Evolutionary conservation across 2,797 vertebrate genomes (phyloP).

Genomic region (Ptychadena robeensis): DNA sequence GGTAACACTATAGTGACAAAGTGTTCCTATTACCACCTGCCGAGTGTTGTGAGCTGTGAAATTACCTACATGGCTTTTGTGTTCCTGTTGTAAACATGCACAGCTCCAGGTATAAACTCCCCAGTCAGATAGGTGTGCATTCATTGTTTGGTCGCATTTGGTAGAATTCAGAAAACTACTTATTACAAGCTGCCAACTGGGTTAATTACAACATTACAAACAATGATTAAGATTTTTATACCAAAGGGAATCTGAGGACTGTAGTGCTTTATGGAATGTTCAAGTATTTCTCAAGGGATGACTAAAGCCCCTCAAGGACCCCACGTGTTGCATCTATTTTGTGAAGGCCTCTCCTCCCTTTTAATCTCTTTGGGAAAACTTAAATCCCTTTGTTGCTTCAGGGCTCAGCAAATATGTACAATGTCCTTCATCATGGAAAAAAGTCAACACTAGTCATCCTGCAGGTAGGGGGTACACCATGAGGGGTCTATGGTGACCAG

Average conservation of each 20-base stretch:
- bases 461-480: conserved; percentile 41
- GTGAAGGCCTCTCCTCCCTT: conserved; percentile 34
- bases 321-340: conserved; percentile 37
- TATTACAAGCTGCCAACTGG: conserved; percentile 53
- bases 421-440: conserved; percentile 54
- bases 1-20: conserved; percentile 1
- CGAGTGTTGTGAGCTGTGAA: conserved; percentile 38
- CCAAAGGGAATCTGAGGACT: neutral
- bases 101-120: neutral
- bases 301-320: conserved; percentile 32
- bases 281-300: conserved; percentile 34
- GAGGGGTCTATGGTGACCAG: conserved; percentile 22
- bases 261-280: conserved; percentile 13
- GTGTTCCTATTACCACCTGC: conserved; percentile 9
- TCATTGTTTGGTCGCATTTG: conserved; percentile 39
- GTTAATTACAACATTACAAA: conserved; percentile 48
- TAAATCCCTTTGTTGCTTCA: conserved; percentile 53
- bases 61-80: conserved; percentile 15
- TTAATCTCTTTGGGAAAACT: conserved; percentile 61
- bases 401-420: conserved; percentile 56
- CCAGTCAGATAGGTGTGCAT: conserved; percentile 14
- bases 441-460: conserved; percentile 54
- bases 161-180: conserved; percentile 9
- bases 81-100: conserved; percentile 16
- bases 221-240: conserved; percentile 24